Percentiles rank a stretch among this genome's conserved stretches.
These are phyloP conservation scores for Acestrorhynchus altus DNA, from an alignment of 2,797 vertebrate species.

Conservation along the genomic window DNA sequence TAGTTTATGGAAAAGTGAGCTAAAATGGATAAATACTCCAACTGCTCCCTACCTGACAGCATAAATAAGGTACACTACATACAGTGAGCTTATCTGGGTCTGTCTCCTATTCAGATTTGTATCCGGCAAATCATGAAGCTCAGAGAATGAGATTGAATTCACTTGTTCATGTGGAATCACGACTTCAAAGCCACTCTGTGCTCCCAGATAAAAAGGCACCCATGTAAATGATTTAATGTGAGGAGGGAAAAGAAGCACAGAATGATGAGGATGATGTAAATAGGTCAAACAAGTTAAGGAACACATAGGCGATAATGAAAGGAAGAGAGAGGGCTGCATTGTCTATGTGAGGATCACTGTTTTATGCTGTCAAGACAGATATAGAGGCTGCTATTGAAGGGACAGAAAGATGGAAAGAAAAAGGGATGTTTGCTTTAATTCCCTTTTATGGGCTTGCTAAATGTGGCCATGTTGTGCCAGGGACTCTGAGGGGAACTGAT, in stretches of 20 bases:
- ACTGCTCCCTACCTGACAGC: too few relatives aligned
- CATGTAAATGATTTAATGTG: conserved; percentile 32
- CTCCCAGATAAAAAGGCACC: conserved; percentile 15
- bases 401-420: not conserved
- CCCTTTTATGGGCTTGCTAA: conserved; percentile 16
- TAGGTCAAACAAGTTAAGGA: conserved; percentile 11
- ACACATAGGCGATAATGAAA: not conserved
- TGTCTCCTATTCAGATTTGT: not conserved
- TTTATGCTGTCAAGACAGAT: conserved; percentile 2
- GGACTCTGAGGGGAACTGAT: conserved; percentile 32
- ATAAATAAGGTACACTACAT: too few relatives aligned
- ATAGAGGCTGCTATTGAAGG: not conserved
- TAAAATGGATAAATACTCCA: too few relatives aligned
- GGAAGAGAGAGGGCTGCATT: not conserved
- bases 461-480: conserved; percentile 18
- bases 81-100: not conserved
- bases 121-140: not conserved
- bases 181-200: conserved; percentile 12
- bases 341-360: not conserved
- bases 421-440: not conserved
- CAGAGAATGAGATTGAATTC: not conserved
- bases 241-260: not conserved
- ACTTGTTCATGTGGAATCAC: conserved; percentile 25
- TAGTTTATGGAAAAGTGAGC: too few relatives aligned
- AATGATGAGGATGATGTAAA: conserved; percentile 23